phyloP scores from a whole-genome alignment of 1,140 invertebrate genomes.

The Drosophila nasuta region DNA sequence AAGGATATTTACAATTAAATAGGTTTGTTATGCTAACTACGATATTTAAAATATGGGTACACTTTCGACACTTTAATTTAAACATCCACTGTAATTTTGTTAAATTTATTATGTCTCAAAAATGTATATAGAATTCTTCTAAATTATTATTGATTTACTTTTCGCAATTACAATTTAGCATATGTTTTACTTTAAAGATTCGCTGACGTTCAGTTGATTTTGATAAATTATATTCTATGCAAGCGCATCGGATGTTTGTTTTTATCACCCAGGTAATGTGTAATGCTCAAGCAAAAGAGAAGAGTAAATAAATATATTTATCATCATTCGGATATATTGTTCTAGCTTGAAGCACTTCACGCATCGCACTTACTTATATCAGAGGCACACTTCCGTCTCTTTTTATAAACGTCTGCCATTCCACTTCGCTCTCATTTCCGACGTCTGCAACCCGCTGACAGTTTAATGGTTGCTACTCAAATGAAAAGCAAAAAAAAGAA shows the following conservation, averaged over 20 bases:
- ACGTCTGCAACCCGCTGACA: constrained; percentile 55
- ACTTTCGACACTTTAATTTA: too few relatives aligned
- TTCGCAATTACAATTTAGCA: too few relatives aligned
- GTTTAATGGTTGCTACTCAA: constrained; percentile 68
- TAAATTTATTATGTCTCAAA: too few relatives aligned
- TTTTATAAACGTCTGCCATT: constrained; percentile 23
- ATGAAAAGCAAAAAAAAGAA: constrained; percentile 31
- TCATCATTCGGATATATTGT: constrained; percentile 45
- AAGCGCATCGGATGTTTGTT: not conserved
- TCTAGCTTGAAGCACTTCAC: constrained; percentile 58
- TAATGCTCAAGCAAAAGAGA: not conserved
- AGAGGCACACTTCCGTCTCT: constrained; percentile 52
- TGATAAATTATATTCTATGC: not conserved
- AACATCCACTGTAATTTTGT: too few relatives aligned
- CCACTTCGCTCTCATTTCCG: constrained; percentile 52
- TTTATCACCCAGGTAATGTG: not conserved
- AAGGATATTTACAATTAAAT: too few relatives aligned
- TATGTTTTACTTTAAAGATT: too few relatives aligned
- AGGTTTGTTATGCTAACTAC: too few relatives aligned
- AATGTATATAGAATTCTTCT: too few relatives aligned
- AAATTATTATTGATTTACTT: too few relatives aligned
- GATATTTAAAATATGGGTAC: too few relatives aligned
- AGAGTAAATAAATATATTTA: constrained; percentile 23
- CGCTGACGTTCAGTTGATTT: too few relatives aligned
- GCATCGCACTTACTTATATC: constrained; percentile 39